Conservation (phyloP, 2,797 vertebrate genomes). For the Hephaestus fuliginosus region DNA sequence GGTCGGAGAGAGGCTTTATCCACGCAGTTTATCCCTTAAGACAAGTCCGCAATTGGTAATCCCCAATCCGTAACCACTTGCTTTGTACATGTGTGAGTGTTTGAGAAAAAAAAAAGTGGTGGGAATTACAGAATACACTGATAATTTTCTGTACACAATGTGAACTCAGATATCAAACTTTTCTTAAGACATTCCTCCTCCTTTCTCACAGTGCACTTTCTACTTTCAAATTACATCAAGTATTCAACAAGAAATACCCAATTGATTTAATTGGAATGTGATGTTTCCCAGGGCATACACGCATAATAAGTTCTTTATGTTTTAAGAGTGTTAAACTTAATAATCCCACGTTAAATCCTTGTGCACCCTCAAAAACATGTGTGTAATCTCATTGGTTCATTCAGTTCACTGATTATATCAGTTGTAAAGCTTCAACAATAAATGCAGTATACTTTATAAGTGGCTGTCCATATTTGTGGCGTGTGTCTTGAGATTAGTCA, state of each 20-base stretch:
- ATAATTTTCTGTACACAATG: conserved; percentile 12
- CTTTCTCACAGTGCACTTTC: neutral
- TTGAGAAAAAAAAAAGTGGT: conserved; percentile 28
- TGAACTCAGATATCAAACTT: conserved; percentile 5
- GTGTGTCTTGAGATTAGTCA: neutral
- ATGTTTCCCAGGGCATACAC: neutral
- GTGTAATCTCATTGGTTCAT: conserved; percentile 11
- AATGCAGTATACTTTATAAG: conserved; percentile 7
- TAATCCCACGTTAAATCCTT: conserved; percentile 29
- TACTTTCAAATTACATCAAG: neutral
- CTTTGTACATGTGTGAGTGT: conserved; percentile 52
- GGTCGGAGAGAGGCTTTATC: conserved; percentile 81
- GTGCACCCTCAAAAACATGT: conserved; percentile 12
- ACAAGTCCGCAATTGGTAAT: conserved; percentile 82
- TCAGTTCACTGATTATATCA: conserved; percentile 29
- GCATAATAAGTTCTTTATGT: conserved; percentile 21
- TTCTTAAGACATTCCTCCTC: conserved; percentile 3
- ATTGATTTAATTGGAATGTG: conserved; percentile 6
- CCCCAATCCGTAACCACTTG: conserved; percentile 75
- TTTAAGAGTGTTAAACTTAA: conserved; percentile 38
- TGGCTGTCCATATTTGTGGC: neutral
- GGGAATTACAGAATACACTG: conserved; percentile 34
- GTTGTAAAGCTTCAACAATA: conserved; percentile 19
- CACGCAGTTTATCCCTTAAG: conserved; percentile 83
- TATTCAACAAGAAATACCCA: neutral